Evolutionary conservation across 2,888 invertebrate genomes (phyloP).

Genomic region (Ophion costatus): DNA sequence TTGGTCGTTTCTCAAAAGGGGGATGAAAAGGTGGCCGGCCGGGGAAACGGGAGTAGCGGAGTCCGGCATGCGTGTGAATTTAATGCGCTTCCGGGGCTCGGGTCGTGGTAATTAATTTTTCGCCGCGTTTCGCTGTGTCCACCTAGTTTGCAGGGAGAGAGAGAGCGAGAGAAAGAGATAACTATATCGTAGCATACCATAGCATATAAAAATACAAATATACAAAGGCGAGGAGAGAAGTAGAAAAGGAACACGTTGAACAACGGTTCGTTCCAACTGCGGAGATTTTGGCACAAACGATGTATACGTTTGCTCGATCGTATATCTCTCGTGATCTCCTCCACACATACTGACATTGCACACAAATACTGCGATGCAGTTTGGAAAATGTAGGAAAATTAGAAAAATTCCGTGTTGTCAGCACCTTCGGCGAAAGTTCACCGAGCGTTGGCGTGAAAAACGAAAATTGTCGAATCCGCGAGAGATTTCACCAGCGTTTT

Average conservation of each 20-base stretch:
- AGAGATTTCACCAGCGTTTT: too few relatives aligned
- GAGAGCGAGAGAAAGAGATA: slow-evolving; percentile 1
- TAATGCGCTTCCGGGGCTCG: slow-evolving; percentile 44
- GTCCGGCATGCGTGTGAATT: slow-evolving; percentile 53
- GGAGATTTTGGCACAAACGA: slow-evolving; percentile 49
- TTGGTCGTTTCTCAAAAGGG: slow-evolving; percentile 27
- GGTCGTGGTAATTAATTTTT: slow-evolving; percentile 63
- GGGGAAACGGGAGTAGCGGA: slow-evolving; percentile 12
- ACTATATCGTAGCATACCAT: background rate
- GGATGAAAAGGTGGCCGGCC: background rate
- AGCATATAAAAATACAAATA: slow-evolving; percentile 30
- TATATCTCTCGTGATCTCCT: slow-evolving; percentile 66
- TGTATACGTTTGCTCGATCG: slow-evolving; percentile 54
- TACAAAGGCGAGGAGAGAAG: slow-evolving; percentile 1
- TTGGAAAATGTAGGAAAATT: too few relatives aligned
- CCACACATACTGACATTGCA: too few relatives aligned
- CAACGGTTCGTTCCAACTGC: slow-evolving; percentile 40
- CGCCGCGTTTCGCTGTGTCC: slow-evolving; percentile 59
- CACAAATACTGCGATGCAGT: background rate
- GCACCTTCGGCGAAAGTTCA: too few relatives aligned
- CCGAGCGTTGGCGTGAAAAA: too few relatives aligned
- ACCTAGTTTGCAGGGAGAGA: slow-evolving; percentile 39
- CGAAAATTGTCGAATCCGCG: too few relatives aligned
- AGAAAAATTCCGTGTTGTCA: too few relatives aligned
- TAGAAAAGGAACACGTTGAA: slow-evolving; percentile 42